A percentile compares a stretch with the other conserved stretches of the same genome.
These are phyloP conservation scores for Eupsittula cactorum DNA, from an alignment of 2,113 vertebrate genomes.

Conservation along the genomic window DNA sequence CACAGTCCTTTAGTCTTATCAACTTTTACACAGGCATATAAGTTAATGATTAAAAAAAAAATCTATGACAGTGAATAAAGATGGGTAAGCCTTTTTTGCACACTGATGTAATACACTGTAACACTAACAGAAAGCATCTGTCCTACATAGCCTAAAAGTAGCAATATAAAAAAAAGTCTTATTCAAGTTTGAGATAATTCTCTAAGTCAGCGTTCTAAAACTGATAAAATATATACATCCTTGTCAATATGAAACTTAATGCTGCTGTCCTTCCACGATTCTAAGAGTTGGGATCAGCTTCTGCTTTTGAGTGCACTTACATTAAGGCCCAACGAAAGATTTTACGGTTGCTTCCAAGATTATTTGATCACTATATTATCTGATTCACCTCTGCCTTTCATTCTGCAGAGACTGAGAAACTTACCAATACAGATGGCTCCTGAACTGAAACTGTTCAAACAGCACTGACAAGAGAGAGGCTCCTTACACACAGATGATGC, in stretches of 20 bases:
- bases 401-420: not conserved
- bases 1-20: not conserved
- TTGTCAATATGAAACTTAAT: not conserved
- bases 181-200: not conserved
- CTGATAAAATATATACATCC: not conserved
- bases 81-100: not conserved
- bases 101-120: not conserved
- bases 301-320: not conserved
- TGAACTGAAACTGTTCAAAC: not conserved
- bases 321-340: not conserved
- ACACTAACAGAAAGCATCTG: not conserved
- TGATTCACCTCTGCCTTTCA: not conserved
- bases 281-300: not conserved
- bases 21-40: not conserved
- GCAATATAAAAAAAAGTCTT: not conserved
- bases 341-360: not conserved
- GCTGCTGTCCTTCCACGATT: not conserved
- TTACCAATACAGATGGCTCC: fast-evolving
- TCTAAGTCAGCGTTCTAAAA: not conserved
- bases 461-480: not conserved
- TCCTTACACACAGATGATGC: not conserved
- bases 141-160: not conserved
- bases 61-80: not conserved
- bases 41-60: not conserved
- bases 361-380: not conserved